Percentiles rank a stretch among this genome's conserved stretches.
These are phyloP conservation scores for Daphoenositta chrysoptera DNA, from an alignment of 2,113 vertebrate species.

Conservation along the genomic window DNA sequence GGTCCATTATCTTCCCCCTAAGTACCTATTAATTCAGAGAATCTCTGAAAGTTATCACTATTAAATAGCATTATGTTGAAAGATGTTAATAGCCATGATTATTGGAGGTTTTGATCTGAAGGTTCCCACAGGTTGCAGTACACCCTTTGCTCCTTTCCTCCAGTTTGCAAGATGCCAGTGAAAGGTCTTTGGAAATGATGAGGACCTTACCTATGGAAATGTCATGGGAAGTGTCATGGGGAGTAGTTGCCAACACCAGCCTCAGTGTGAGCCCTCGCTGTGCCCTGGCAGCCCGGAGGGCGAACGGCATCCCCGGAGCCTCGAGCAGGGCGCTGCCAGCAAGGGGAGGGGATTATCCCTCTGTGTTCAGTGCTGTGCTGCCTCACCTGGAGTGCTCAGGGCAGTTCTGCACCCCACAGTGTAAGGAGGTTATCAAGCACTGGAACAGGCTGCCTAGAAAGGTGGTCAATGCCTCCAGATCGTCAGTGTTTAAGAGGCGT, in stretches of 20 bases:
- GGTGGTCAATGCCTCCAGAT: rapidly evolving
- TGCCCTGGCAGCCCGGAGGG: background rate
- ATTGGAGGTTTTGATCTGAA: background rate
- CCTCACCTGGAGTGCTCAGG: background rate
- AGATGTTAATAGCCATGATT: background rate
- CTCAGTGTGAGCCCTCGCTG: rapidly evolving
- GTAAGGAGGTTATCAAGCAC: background rate
- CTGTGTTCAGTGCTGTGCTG: background rate
- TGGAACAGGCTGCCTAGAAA: background rate
- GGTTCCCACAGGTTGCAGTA: background rate
- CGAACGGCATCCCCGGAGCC: rapidly evolving
- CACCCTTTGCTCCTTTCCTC: background rate
- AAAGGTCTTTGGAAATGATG: background rate
- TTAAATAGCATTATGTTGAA: background rate
- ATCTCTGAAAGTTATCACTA: rapidly evolving
- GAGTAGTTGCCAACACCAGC: background rate
- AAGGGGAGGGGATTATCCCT: rapidly evolving
- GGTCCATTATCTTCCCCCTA: background rate
- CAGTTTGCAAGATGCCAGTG: background rate
- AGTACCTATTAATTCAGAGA: background rate
- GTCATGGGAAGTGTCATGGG: background rate
- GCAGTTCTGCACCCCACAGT: rapidly evolving
- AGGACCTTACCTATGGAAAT: background rate
- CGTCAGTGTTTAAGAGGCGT: background rate
- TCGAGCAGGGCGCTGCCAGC: rapidly evolving